phyloP scores from a whole-genome alignment of 1,140 invertebrate genomes.

The Drosophila tsacasi region DNA sequence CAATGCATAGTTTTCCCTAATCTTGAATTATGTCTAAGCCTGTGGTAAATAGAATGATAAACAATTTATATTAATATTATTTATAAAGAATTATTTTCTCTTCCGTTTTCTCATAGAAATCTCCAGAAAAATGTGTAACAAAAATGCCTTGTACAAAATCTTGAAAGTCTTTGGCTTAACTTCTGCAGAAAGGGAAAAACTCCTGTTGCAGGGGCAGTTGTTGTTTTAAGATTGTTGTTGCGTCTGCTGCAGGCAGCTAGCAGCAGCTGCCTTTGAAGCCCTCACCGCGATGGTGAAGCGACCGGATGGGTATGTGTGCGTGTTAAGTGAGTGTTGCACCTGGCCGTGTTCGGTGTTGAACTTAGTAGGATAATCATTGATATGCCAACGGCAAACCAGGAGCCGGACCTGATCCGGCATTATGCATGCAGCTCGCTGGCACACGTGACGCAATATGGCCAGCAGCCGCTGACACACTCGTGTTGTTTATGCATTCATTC shows the following conservation, averaged over 20 bases:
- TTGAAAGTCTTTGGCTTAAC: background rate
- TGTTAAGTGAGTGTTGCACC: conserved; percentile 51
- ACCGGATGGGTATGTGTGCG: conserved; percentile 18
- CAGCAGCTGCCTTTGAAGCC: conserved; percentile 56
- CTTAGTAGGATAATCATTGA: conserved; percentile 62
- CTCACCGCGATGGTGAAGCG: conserved; percentile 20
- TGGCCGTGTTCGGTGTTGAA: conserved; percentile 26
- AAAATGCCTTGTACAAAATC: background rate
- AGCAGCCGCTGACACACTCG: background rate
- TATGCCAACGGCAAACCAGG: conserved; percentile 41
- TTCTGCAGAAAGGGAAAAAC: conserved; percentile 6
- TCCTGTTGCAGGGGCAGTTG: conserved; percentile 22
- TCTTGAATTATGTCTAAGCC: background rate
- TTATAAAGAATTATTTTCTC: background rate
- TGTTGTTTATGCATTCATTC: conserved; percentile 30
- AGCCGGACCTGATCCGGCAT: conserved; percentile 11
- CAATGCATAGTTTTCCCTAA: background rate
- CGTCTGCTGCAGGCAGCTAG: conserved; percentile 25
- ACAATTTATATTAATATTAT: background rate
- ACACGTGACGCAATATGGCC: conserved; percentile 68
- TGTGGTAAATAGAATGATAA: background rate
- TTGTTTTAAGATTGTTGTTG: conserved; percentile 33
- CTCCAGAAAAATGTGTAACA: background rate
- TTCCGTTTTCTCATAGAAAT: background rate
- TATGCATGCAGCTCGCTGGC: conserved; percentile 30